Conservation (phyloP, 2,113 vertebrate species). For the Urocynchramus pylzowi region DNA sequence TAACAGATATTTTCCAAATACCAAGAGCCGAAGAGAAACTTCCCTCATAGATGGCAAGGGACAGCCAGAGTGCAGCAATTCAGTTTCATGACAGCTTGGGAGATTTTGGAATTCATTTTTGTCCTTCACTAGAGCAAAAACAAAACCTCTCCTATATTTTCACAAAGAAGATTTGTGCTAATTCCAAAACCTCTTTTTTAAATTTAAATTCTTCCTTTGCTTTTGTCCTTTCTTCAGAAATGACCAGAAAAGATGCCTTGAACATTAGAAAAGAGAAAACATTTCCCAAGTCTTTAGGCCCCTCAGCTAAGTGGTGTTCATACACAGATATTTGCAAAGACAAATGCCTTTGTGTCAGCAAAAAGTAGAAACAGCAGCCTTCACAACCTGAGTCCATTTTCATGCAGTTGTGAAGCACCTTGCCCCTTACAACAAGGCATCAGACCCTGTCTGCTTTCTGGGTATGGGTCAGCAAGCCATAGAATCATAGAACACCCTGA, state of each 20-base stretch:
- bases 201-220: neutral
- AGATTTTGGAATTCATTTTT: neutral
- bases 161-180: neutral
- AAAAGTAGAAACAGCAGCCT: neutral
- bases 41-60: neutral
- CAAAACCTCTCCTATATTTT: neutral
- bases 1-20: neutral
- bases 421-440: rapidly evolving
- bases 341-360: neutral
- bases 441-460: neutral
- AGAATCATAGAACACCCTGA: neutral
- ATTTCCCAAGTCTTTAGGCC: neutral
- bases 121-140: neutral
- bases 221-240: neutral
- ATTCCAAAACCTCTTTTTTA: neutral
- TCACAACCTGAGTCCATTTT: neutral
- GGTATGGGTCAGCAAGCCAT: neutral
- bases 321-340: neutral
- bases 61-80: neutral
- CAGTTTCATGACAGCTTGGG: neutral
- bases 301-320: neutral
- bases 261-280: neutral
- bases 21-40: neutral
- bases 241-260: neutral
- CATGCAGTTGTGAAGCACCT: neutral